phyloP scores from a whole-genome alignment of 2,113 vertebrate species.

The Circaetus gallicus region DNA sequence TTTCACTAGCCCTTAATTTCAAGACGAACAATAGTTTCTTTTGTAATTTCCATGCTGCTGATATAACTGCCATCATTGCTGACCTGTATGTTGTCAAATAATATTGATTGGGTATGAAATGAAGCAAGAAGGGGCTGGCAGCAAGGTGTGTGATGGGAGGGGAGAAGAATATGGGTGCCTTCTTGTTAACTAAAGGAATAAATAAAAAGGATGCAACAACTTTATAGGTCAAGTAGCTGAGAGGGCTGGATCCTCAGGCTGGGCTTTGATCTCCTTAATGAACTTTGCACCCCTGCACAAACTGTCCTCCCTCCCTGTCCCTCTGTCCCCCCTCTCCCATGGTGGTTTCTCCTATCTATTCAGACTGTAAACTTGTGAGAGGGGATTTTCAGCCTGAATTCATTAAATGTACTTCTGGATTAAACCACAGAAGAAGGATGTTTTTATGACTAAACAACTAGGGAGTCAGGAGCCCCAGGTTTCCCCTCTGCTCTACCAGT shows the following conservation, averaged over 20 bases:
- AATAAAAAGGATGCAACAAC: neutral
- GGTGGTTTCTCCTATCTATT: neutral
- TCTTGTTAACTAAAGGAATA: neutral
- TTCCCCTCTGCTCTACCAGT: neutral
- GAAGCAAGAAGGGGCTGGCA: constrained; percentile 10
- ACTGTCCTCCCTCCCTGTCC: neutral
- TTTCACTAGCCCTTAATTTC: constrained; percentile 72
- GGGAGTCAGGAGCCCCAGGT: neutral
- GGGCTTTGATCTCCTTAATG: neutral
- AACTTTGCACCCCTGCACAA: neutral
- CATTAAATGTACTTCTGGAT: neutral
- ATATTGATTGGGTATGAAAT: constrained; percentile 65
- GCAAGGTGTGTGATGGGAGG: neutral
- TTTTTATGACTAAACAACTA: neutral
- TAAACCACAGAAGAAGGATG: neutral
- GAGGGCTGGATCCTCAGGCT: neutral
- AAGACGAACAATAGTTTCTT: constrained; percentile 73
- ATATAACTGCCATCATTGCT: constrained; percentile 67
- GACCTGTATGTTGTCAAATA: constrained; percentile 71
- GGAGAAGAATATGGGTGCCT: neutral
- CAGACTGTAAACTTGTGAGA: neutral
- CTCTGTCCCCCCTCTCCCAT: accelerated
- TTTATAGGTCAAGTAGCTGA: neutral
- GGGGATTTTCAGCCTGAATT: neutral
- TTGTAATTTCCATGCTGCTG: constrained; percentile 72